Conservation (phyloP, 2,797 vertebrate species). For the Notolepis coatsorum region DNA sequence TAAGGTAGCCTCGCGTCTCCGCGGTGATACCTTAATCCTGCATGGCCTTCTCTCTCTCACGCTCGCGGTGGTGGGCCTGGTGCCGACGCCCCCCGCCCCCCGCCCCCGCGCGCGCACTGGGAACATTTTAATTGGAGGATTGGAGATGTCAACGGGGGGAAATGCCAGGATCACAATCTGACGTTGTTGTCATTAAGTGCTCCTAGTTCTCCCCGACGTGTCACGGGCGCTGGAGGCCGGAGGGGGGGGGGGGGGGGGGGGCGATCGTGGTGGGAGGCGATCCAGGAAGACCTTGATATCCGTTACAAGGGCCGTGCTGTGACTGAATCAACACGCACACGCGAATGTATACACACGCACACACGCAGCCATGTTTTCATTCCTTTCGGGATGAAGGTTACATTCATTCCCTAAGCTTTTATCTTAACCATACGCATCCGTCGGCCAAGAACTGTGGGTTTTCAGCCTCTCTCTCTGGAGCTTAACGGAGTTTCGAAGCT, state of each 20-base stretch:
- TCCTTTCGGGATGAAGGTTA: no score
- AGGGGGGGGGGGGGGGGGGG: slow-evolving; percentile 5
- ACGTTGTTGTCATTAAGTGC: slow-evolving; percentile 66
- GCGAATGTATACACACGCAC: not conserved
- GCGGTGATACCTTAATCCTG: slow-evolving; percentile 82
- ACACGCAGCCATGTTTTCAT: not conserved
- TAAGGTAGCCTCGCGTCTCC: slow-evolving; percentile 60
- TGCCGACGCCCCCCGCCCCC: no score
- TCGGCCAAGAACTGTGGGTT: no score
- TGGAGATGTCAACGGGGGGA: slow-evolving; percentile 64
- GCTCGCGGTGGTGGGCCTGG: no score
- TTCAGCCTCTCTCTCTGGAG: no score
- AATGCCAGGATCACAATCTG: slow-evolving; percentile 61
- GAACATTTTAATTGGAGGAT: slow-evolving; percentile 76
- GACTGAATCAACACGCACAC: slow-evolving; percentile 3
- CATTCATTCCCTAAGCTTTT: no score
- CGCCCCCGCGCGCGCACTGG: no score
- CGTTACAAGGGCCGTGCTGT: not conserved
- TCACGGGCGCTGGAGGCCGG: slow-evolving; percentile 23
- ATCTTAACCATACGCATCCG: no score
- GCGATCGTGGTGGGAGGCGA: slow-evolving; percentile 1
- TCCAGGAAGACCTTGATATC: slow-evolving; percentile 2
- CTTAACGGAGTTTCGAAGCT: no score
- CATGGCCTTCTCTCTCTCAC: slow-evolving; percentile 82
- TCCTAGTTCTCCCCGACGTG: slow-evolving; percentile 18